Evolutionary conservation across 2,888 invertebrate genomes (phyloP).

Genomic region (Nephrotoma appendiculata): DNA sequence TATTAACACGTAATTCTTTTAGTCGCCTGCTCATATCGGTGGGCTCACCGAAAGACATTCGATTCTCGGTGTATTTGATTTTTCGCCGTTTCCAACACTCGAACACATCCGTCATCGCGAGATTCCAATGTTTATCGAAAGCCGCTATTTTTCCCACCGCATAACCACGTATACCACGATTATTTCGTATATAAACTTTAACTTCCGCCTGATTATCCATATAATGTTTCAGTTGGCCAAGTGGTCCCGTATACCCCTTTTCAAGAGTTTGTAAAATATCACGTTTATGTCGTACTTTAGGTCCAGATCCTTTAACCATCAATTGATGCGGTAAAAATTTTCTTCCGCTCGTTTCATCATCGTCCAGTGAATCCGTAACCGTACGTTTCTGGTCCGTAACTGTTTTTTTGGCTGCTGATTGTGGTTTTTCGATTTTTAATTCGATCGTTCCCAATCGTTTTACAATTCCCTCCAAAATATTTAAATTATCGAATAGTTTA

Average conservation of each 20-base stretch:
- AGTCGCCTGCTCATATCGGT: slow-evolving; percentile 32
- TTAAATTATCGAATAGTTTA: slow-evolving; percentile 51
- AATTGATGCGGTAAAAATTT: slow-evolving; percentile 37
- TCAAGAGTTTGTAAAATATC: slow-evolving; percentile 42
- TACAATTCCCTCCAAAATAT: slow-evolving; percentile 40
- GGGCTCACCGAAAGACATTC: slow-evolving; percentile 16
- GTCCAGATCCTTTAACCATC: slow-evolving; percentile 20
- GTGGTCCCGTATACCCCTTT: slow-evolving; percentile 39
- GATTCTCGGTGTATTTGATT: slow-evolving; percentile 24
- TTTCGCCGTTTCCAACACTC: slow-evolving; percentile 62
- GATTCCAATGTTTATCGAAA: slow-evolving; percentile 91
- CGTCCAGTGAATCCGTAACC: slow-evolving; percentile 9
- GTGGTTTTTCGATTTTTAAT: slow-evolving; percentile 1
- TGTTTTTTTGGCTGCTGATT: neutral
- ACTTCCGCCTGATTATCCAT: slow-evolving; percentile 16
- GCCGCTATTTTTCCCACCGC: slow-evolving; percentile 66
- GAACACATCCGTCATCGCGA: slow-evolving; percentile 67
- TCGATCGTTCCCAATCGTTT: slow-evolving; percentile 21
- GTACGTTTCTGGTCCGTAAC: slow-evolving; percentile 7
- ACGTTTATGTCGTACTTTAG: slow-evolving; percentile 19
- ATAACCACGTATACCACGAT: slow-evolving; percentile 56
- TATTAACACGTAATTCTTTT: slow-evolving; percentile 32
- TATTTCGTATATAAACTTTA: slow-evolving; percentile 52
- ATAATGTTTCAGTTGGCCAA: slow-evolving; percentile 44
- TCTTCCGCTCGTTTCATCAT: slow-evolving; percentile 14